A percentile compares a stretch with the other conserved stretches of the same genome.
Conservation (phyloP, 1,140 invertebrate species). For the Drosophila bocqueti region DNA sequence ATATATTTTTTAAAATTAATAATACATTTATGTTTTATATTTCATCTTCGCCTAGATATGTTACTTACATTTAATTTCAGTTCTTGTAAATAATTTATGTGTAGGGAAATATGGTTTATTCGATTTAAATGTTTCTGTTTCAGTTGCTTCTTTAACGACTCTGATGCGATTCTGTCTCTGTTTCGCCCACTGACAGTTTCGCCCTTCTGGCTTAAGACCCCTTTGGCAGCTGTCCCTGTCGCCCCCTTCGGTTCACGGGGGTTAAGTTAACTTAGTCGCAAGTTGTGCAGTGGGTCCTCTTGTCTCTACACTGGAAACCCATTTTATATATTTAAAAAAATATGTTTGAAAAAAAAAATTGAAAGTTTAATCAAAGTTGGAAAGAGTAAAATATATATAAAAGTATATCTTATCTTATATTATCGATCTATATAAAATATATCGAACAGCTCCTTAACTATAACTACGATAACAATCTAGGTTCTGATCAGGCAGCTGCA, state of each 20-base stretch:
- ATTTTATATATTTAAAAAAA: not conserved
- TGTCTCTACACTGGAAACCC: not conserved
- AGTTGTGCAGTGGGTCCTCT: slow-evolving; percentile 23
- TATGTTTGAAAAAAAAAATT: no score
- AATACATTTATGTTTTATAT: not conserved
- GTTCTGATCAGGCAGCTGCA: not conserved
- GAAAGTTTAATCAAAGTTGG: not conserved
- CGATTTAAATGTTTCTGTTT: slow-evolving; percentile 33
- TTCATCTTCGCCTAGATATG: not conserved
- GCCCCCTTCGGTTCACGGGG: slow-evolving; percentile 14
- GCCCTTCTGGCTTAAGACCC: slow-evolving; percentile 15
- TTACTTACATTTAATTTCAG: not conserved
- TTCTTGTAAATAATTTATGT: slow-evolving; percentile 20
- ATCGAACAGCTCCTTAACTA: no score
- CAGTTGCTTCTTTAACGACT: not conserved
- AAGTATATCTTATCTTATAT: no score
- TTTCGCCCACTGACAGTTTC: slow-evolving; percentile 31
- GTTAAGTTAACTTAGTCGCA: slow-evolving; percentile 35
- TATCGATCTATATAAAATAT: not conserved
- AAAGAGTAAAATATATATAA: no score
- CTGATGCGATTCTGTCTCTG: not conserved
- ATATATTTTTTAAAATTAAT: no score
- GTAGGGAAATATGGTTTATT: slow-evolving; percentile 24
- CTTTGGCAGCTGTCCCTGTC: slow-evolving; percentile 16
- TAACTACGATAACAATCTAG: no score